Evolutionary conservation across 2,113 vertebrate genomes (phyloP).

Genomic region (Cottus gobio): DNA sequence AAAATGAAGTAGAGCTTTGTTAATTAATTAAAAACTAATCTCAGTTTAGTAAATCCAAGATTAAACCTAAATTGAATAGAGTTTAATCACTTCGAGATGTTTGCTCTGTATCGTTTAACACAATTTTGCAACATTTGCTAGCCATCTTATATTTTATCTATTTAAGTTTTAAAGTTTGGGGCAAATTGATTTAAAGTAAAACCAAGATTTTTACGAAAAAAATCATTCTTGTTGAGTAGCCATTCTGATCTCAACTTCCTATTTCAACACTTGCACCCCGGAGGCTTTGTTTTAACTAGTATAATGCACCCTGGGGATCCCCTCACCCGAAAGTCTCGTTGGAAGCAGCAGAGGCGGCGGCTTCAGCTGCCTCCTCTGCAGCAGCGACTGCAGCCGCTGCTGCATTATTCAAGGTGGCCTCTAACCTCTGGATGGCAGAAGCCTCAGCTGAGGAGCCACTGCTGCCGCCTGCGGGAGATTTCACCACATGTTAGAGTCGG

Average conservation of each 20-base stretch:
- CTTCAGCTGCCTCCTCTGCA: constrained; percentile 85
- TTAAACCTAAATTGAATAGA: not conserved
- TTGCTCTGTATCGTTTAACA: not conserved
- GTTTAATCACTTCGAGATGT: not conserved
- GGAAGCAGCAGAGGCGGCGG: constrained; percentile 78
- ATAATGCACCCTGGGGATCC: not conserved
- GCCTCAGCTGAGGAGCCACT: constrained; percentile 86
- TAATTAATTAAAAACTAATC: not conserved
- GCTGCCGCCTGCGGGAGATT: constrained; percentile 82
- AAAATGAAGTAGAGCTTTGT: not conserved
- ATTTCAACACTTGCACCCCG: not conserved
- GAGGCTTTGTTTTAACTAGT: not conserved
- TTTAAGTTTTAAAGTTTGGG: not conserved
- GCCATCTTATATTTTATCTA: not conserved
- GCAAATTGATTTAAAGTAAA: not conserved
- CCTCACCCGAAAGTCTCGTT: constrained; percentile 73
- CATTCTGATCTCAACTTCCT: not conserved
- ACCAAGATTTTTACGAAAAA: too few species aligned
- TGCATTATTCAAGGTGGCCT: constrained; percentile 86
- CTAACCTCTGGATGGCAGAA: constrained; percentile 91
- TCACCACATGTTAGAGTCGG: constrained; percentile 5
- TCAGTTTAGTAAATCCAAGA: not conserved
- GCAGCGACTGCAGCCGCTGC: constrained; percentile 81
- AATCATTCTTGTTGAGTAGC: too few species aligned
- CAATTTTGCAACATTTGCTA: not conserved